phyloP scores from a whole-genome alignment of 2,888 invertebrate species.

The Coecobrya sp. region DNA sequence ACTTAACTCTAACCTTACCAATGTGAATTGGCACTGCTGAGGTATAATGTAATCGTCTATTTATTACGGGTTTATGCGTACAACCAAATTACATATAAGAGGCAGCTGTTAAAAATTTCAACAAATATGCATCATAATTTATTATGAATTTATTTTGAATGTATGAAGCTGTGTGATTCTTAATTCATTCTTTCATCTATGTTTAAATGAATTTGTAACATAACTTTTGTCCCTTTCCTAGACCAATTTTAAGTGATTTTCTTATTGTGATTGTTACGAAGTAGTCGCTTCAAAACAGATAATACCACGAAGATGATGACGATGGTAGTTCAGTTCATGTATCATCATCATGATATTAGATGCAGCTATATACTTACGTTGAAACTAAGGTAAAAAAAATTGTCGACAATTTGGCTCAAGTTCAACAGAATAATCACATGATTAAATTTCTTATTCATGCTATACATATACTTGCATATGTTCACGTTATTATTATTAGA shows the following conservation, averaged over 20 bases:
- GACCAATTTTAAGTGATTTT: background rate
- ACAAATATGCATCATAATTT: too few species aligned
- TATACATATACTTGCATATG: background rate
- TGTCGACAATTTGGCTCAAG: slow-evolving; percentile 77
- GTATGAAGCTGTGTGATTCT: too few species aligned
- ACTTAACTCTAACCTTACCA: too few species aligned
- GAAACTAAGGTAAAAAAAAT: slow-evolving; percentile 13
- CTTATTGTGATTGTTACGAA: background rate
- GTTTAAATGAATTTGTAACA: background rate
- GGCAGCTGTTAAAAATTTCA: too few species aligned
- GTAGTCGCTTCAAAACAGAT: background rate
- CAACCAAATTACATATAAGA: too few species aligned
- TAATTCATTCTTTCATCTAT: background rate
- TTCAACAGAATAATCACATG: slow-evolving; percentile 75
- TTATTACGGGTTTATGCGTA: too few species aligned
- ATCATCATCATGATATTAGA: slow-evolving; percentile 46
- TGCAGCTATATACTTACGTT: background rate
- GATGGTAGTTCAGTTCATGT: slow-evolving; percentile 46
- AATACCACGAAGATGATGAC: slow-evolving; percentile 1
- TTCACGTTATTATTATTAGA: slow-evolving; percentile 28
- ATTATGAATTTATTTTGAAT: too few species aligned
- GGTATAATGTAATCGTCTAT: too few species aligned
- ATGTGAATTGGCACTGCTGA: too few species aligned
- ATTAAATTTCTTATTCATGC: slow-evolving; percentile 50
- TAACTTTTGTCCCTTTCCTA: background rate